Evolutionary conservation across 2,113 vertebrate species (phyloP).

Genomic region (Leuciscus idus): DNA sequence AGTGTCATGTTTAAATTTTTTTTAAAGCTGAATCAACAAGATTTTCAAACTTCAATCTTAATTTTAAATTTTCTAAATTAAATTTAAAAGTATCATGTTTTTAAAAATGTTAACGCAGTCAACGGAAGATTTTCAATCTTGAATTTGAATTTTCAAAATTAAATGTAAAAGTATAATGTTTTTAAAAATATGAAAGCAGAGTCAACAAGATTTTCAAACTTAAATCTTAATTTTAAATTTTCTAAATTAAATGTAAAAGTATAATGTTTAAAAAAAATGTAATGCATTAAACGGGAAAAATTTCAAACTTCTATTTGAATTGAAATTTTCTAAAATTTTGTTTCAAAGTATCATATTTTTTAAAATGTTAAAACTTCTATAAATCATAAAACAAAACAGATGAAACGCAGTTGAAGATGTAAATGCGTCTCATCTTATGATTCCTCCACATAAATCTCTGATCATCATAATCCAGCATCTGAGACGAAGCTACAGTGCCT

Average conservation of each 20-base stretch:
- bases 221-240: neutral
- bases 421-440: no score
- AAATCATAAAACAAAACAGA: neutral
- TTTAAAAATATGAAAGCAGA: neutral
- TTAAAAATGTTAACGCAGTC: neutral
- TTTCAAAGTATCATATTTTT: neutral
- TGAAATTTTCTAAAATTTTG: neutral
- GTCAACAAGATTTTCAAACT: neutral
- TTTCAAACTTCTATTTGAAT: neutral
- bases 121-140: neutral
- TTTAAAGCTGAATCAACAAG: no score
- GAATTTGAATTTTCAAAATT: neutral
- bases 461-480: no score
- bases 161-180: neutral
- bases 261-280: accelerated
- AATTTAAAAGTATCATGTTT: neutral
- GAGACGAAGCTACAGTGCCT: no score
- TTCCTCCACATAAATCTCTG: no score
- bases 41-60: no score
- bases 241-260: neutral
- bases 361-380: neutral
- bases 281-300: neutral
- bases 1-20: no score
- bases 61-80: no score
- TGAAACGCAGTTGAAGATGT: no score